These are phyloP conservation scores for Phenganax stokvisi DNA, from an alignment of 92 coral and sea anemone species.

Conservation along the genomic window DNA sequence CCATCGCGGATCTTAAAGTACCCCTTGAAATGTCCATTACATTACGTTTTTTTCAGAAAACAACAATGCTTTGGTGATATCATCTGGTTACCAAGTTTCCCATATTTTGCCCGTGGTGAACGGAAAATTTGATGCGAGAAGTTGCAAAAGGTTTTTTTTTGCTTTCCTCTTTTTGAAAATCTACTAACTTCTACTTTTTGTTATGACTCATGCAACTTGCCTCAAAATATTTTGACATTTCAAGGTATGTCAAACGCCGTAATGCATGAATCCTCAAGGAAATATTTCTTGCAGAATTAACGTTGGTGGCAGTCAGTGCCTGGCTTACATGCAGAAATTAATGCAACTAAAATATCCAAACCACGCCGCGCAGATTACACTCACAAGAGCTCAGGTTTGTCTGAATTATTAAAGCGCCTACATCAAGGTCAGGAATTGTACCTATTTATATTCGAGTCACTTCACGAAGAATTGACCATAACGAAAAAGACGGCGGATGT, in stretches of 20 bases:
- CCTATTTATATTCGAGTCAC: too few species aligned
- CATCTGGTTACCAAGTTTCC: conserved; percentile 86
- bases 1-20: not conserved
- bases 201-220: not conserved
- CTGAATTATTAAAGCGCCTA: too few species aligned
- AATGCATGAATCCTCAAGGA: not conserved
- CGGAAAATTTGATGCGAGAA: conserved; percentile 90
- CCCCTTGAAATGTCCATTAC: not conserved
- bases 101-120: conserved; percentile 82
- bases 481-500: too few species aligned
- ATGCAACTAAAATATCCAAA: conserved; percentile 84
- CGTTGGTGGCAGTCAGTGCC: conserved; percentile 79
- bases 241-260: too few species aligned
- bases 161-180: not conserved
- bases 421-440: too few species aligned
- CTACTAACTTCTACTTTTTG: not conserved
- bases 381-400: conserved; percentile 88
- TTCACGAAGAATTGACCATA: too few species aligned
- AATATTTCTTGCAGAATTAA: conserved; percentile 57
- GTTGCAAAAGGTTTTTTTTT: conserved; percentile 72
- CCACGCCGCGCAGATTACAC: conserved; percentile 81
- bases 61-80: conserved; percentile 69
- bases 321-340: conserved; percentile 96
- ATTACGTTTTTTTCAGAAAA: conserved; percentile 23
- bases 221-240: too few species aligned